Conservation (phyloP, 1,140 invertebrate genomes). For the Physella acuta region DNA sequence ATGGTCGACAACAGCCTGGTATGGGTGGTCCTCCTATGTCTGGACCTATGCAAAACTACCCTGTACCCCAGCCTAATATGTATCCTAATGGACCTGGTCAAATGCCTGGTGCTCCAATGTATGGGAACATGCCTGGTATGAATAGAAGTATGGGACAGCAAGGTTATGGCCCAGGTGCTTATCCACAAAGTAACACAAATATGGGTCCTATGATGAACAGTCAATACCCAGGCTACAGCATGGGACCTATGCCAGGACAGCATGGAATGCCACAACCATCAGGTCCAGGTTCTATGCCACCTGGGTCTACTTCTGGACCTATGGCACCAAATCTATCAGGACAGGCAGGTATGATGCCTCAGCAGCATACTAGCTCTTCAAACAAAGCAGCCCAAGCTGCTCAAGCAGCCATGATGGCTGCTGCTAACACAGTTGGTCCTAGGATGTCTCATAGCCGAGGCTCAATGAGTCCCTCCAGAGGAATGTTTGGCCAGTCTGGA, state of each 20-base stretch:
- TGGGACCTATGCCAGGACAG: constrained; percentile 41
- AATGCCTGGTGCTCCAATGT: constrained; percentile 40
- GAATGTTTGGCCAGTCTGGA: constrained; percentile 21
- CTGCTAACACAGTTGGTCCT: constrained; percentile 49
- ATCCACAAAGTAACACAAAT: constrained; percentile 11
- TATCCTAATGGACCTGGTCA: constrained; percentile 53
- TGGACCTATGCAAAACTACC: constrained; percentile 27
- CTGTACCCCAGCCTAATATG: constrained; percentile 27
- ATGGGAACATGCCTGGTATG: constrained; percentile 46
- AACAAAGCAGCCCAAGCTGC: constrained; percentile 59
- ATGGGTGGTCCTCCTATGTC: constrained; percentile 21
- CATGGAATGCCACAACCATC: constrained; percentile 15
- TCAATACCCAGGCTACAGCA: constrained; percentile 53
- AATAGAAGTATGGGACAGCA: constrained; percentile 41
- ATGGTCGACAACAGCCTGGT: constrained; percentile 27
- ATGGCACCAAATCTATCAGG: constrained; percentile 24
- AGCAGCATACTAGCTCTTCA: constrained; percentile 22
- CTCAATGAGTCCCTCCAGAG: constrained; percentile 23
- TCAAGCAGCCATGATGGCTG: constrained; percentile 58
- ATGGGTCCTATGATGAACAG: constrained; percentile 43
- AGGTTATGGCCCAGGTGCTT: constrained; percentile 33
- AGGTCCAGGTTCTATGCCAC: constrained; percentile 9
- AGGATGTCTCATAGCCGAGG: constrained; percentile 24
- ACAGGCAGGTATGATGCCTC: constrained; percentile 28
- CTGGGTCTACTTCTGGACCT: constrained; percentile 21